Base-by-base conservation (phyloP, 2,888 invertebrate species). In the Clistopyga incitator region DNA sequence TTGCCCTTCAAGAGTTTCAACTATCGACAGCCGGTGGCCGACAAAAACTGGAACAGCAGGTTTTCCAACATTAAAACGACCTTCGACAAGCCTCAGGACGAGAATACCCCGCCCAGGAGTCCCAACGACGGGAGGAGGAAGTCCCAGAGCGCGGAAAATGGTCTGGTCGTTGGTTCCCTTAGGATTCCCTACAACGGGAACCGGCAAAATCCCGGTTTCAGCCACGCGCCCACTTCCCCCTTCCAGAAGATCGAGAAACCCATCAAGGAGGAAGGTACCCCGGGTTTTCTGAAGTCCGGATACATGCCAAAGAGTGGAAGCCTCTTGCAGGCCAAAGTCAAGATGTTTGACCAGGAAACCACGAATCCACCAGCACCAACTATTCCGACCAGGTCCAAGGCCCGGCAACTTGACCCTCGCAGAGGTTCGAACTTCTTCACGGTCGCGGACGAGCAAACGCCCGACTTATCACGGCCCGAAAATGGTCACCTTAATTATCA, bases 61-160 rank as follows among this genome's bases (percentile, higher is more conserved):
- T 98, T 98, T 91, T 97, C 97, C 0, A 96, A 97, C 88, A 96
- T 98, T 47, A 97, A 97, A 92, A 96, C 96, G 50, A 94, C 96
- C 0, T 98, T 98, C 91, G 98, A 98, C 90, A 95, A 94, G 42
- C 88, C 90, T 13, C 71, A 56, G 18, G 59, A 70, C 50, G 77
- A 75, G 2, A 72, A 74, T 18, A 13, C 52, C 6, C 8, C 20
- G 8, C 61, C 67, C 13, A 75, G 72, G 59, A 70, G 67, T 15
- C 64, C 61, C n/a, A 75, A 34, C 23, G 74, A 72, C 3, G 59
- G 47, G 4, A 74, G 65, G 11, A 23, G 56, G 11, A 56, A 56
- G 25, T 56, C 56, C 11, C 59, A 70, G n/a, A 23, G 42, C 8
- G 18, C 29, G 11, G 45, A 78, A 25, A 23, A 1, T 0, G 83